A percentile compares a stretch with the other conserved stretches of the same genome.
phyloP scores from a whole-genome alignment of 92 coral and sea anemone species.

The Actinernus sp. region DNA sequence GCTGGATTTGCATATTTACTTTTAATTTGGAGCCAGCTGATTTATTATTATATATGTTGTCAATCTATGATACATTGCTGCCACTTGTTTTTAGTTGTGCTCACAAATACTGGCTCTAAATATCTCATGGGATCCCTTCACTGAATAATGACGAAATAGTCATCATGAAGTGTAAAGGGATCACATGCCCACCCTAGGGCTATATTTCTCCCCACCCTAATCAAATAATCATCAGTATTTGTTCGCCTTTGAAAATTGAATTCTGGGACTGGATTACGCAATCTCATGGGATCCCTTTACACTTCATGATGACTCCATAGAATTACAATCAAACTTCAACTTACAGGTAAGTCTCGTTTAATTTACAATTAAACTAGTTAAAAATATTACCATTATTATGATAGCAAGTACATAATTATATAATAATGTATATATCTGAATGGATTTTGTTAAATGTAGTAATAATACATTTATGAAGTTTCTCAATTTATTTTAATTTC shows the following conservation, averaged over 20 bases:
- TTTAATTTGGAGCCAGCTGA: neutral
- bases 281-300: constrained; percentile 65
- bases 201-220: constrained; percentile 14
- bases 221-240: constrained; percentile 26
- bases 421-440: neutral
- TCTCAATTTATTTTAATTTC: neutral
- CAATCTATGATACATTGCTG: neutral
- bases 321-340: constrained; percentile 45
- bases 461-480: neutral
- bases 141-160: constrained; percentile 62
- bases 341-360: constrained; percentile 31
- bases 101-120: constrained; percentile 63
- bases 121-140: constrained; percentile 61
- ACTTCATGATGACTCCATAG: constrained; percentile 65
- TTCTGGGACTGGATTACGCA: constrained; percentile 48
- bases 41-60: no score
- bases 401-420: no score
- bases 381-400: no score
- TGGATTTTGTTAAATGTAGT: neutral
- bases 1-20: no score
- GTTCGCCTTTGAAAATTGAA: constrained; percentile 61
- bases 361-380: constrained; percentile 9
- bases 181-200: constrained; percentile 44
- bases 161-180: constrained; percentile 58
- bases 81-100: no score